Evolutionary conservation across 2,888 invertebrate species (phyloP), one percentile per base, ranked within the genome.

Genomic region (Orchesellides sinensis): DNA sequence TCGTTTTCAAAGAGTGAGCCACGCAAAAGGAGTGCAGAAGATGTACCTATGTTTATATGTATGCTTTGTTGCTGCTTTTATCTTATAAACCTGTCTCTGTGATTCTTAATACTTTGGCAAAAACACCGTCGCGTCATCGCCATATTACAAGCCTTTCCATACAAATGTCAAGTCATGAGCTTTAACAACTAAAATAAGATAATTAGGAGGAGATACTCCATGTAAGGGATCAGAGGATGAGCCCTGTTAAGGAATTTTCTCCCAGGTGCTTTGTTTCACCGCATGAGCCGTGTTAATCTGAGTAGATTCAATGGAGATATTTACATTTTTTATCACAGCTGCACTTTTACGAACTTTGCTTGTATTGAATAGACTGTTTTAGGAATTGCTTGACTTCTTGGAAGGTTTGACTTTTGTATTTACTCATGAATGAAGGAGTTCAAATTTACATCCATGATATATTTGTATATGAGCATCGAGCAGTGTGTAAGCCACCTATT

Each of bases 201-300:
- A 69, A 69, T 69, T 69, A 69, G 69, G 69, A 69, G 0, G 21
- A 23, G 35, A 52, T 52, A 21, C 21, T 69, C 69, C 69, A 35
- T 52, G 54, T 17, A 69, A 69, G 69, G 69, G 40, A 40, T 40
- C 40, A 8, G 40, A 5, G 40, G n/a, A 10, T 40, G 40, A 40
- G 40, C 40, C 21, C 49, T 21, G 19, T 19, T 19, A 25, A 14
- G 54, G 25, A 54, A 25, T 54, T n/a, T 54, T 54, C 54, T 54
- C 25, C 25, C 54, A 25, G 25, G 54, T 25, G 54, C 17, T 25
- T n/a, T 23, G 54, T 12, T 14, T 54, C 54, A 23, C 25, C 19
- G 25, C 12, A 25, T 12, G 25, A 25, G 25, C 17, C 54, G 10
- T 19, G 19, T 10, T 23, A 54, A 54, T 54, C 54, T n/a, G 25